Evolutionary conservation across 2,888 invertebrate species (phyloP), one percentile per base, ranked within the genome.

Genomic region (Agapetus fuscipes): DNA sequence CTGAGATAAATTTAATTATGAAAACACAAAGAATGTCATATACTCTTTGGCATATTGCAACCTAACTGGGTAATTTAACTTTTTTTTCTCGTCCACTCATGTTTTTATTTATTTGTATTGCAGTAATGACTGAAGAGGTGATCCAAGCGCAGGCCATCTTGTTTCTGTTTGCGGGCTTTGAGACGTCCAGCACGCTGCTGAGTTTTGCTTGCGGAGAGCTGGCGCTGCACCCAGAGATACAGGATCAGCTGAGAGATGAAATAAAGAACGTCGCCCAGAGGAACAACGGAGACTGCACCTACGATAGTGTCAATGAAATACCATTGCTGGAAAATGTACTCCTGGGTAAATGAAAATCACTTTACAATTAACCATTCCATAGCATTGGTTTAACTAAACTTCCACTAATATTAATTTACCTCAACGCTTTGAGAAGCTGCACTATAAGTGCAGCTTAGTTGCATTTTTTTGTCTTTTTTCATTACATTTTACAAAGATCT

Each of bases 121-220:
- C 52, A 70, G 71, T 61, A 48, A 51, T 74, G 49, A 70, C 67
- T 35, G 70, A 72, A 34, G 68, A 69, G 39, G 68, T 70, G 2
- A 63, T 73, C 15, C 66, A 72, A 44, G 74, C 74, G 1, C 76
- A 78, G 53, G 65, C 70, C 6, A 56, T 76, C 20, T 54, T 76
- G 2, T 77, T 78, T 55, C 66, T 77, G 2, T 55, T 74, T 34
- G 77, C 74, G 34, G 77, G 76, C 0, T 77, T 70, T 50, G 77
- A 78, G 52, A 77, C 77, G 0, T 73, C 75, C 0, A 71, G 75
- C 35, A 72, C 72, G 0, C 52, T 74, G n/a, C 51, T 76, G 24
- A 68, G 72, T 0, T 74, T 73, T 47, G 68, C 68, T 1, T 57
- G 71, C 7, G 71, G 72, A 50, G 66, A 68, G 10, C 50, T 78